phyloP scores from a whole-genome alignment of 2,888 invertebrate genomes.

The Limenitis camilla region DNA sequence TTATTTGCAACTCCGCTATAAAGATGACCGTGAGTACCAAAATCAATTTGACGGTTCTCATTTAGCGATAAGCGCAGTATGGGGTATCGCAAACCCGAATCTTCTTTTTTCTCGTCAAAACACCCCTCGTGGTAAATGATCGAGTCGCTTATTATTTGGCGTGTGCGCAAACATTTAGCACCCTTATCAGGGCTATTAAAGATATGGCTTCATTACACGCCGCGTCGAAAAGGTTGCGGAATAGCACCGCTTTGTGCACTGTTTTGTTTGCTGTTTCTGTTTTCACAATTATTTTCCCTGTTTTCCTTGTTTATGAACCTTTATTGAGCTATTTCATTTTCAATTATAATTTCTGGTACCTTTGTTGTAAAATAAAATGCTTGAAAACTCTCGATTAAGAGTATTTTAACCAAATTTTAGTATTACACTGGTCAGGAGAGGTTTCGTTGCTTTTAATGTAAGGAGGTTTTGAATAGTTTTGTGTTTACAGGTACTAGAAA shows the following conservation, averaged over 20 bases:
- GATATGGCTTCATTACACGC: constrained; percentile 71
- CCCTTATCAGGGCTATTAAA: constrained; percentile 71
- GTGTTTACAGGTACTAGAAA: too few relatives aligned
- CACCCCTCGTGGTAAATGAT: constrained; percentile 66
- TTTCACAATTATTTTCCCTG: constrained; percentile 24
- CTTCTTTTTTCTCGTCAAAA: constrained; percentile 54
- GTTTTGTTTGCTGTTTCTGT: constrained; percentile 30
- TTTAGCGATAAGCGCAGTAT: constrained; percentile 47
- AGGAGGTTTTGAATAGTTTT: too few relatives aligned
- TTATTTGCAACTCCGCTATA: constrained; percentile 2
- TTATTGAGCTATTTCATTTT: constrained; percentile 17
- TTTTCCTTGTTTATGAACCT: constrained; percentile 29
- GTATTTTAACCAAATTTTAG: not conserved
- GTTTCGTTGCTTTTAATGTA: too few relatives aligned
- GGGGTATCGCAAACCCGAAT: constrained; percentile 39
- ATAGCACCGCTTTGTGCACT: constrained; percentile 36
- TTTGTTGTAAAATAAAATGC: constrained; percentile 1
- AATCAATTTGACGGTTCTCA: constrained; percentile 57
- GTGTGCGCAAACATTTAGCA: constrained; percentile 72
- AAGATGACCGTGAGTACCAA: constrained; percentile 25
- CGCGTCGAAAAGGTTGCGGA: constrained; percentile 37
- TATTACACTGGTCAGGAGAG: too few relatives aligned
- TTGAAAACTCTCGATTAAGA: not conserved
- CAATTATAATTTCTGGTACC: constrained; percentile 18
- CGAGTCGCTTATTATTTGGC: constrained; percentile 71